Base-by-base conservation (phyloP, 2,888 invertebrate species). In the Calameuta idolon region DNA sequence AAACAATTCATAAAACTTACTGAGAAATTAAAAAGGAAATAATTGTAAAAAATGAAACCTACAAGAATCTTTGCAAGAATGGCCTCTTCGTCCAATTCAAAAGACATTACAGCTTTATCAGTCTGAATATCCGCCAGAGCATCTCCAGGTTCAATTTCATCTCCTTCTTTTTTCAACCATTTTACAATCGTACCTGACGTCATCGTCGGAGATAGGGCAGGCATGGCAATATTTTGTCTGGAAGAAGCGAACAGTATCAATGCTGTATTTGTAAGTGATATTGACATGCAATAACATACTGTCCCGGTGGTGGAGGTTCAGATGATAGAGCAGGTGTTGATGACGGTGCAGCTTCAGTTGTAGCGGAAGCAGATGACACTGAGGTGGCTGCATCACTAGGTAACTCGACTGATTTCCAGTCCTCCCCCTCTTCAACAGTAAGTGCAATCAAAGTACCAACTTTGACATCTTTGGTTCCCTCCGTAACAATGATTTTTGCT, bases 121-220 rank as follows among this genome's bases (percentile, higher is more conserved):
- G 94, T 95, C 88, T 95, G 94, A 83, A 95, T 94, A 79, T 95
- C 94, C 87, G 94, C 94, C 11, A 95, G 84, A 5, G 94, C 92
- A 89, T 95, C 95, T 15, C 95, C 95, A 31, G 94, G 92, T 75
- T 89, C 83, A 78, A 94, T 90, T 71, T 87, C 83, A 69, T 93
- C 93, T 76, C 94, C 94, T 91, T 94, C 94, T 79, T 93, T 92
- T 84, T 93, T 94, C 55, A 92, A 78, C 94, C 94, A 94, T 80
- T 93, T 92, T 0, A 94, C 92, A 77, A 94, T 93, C 0, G 93
- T 94, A 75, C 94, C 94, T 79, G 93, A 92, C 15, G 92, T 91
- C 94, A 94, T 94, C 5, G 94, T 95, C 4, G 94, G 94, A 2
- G 94, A 94, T 33, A 95, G 87, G 0, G 94, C 93, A 35, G 94